phyloP scores from a whole-genome alignment of 2,888 invertebrate genomes.

The Mongoloraphidia duomilia region DNA sequence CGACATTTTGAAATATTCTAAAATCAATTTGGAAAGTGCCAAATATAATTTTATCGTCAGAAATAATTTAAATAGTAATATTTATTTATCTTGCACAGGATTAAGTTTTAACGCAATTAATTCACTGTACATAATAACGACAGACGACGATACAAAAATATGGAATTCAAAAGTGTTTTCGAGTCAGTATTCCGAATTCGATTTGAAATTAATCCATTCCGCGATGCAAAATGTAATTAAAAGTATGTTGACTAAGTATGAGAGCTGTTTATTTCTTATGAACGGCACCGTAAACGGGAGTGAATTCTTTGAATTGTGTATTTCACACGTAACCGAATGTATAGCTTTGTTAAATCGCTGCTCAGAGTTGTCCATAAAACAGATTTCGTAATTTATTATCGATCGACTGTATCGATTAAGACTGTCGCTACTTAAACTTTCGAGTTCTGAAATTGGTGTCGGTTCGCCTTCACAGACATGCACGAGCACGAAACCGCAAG shows the following conservation, averaged over 20 bases:
- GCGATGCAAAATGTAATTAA: neutral
- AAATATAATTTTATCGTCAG: slow-evolving; percentile 42
- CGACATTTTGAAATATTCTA: slow-evolving; percentile 34
- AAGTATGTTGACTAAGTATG: neutral
- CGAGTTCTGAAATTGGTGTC: neutral
- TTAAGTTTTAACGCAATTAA: slow-evolving; percentile 1
- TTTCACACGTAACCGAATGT: slow-evolving; percentile 2
- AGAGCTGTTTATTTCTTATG: neutral
- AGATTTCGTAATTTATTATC: too few relatives aligned
- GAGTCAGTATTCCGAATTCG: neutral
- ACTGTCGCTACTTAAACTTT: neutral
- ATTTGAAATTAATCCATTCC: neutral
- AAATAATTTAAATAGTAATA: slow-evolving; percentile 2
- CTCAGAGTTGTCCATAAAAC: too few relatives aligned
- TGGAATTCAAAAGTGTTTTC: slow-evolving; percentile 3
- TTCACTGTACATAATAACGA: slow-evolving; percentile 1
- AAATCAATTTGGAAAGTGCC: slow-evolving; percentile 20
- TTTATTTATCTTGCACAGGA: slow-evolving; percentile 1
- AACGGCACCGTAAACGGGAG: neutral
- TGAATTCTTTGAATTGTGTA: neutral
- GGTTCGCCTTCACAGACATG: neutral
- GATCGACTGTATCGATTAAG: neutral
- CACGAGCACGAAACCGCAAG: neutral
- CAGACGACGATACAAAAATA: neutral
- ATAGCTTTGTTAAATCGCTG: neutral